Evolutionary conservation across 2,888 invertebrate species (phyloP).

Genomic region (Molanna angustata): DNA sequence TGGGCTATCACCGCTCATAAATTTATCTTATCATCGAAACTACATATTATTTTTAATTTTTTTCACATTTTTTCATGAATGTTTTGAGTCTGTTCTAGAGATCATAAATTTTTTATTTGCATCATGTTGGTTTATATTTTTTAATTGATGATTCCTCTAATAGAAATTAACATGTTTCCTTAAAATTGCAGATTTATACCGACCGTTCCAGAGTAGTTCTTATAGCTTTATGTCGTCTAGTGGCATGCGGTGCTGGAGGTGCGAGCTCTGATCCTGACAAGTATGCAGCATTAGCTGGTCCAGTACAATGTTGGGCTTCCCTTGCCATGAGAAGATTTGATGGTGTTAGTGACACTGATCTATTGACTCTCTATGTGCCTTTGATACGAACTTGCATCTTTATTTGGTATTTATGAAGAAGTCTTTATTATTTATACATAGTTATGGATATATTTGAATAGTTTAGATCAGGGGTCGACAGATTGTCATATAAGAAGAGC

Average conservation of each 20-base stretch:
- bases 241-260: slow-evolving; percentile 58
- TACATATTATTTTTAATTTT: no score
- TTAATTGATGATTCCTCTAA: no score
- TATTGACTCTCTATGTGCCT: slow-evolving; percentile 66
- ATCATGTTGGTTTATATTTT: no score
- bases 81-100: no score
- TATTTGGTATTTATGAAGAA: slow-evolving; percentile 62
- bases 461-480: no score
- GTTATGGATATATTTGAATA: background rate
- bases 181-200: slow-evolving; percentile 42
- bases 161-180: no score
- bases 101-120: no score
- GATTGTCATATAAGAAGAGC: no score
- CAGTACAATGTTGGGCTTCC: slow-evolving; percentile 65
- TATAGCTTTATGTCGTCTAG: slow-evolving; percentile 62
- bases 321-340: slow-evolving; percentile 69
- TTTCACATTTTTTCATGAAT: no score
- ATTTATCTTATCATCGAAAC: no score
- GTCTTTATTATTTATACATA: background rate
- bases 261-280: slow-evolving; percentile 45
- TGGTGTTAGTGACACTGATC: slow-evolving; percentile 68
- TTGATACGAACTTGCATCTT: slow-evolving; percentile 64
- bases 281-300: slow-evolving; percentile 54
- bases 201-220: slow-evolving; percentile 68
- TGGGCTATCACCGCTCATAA: no score